These are phyloP conservation scores for Cephus pulcher DNA, from an alignment of 2,888 invertebrate species.

Conservation along the genomic window DNA sequence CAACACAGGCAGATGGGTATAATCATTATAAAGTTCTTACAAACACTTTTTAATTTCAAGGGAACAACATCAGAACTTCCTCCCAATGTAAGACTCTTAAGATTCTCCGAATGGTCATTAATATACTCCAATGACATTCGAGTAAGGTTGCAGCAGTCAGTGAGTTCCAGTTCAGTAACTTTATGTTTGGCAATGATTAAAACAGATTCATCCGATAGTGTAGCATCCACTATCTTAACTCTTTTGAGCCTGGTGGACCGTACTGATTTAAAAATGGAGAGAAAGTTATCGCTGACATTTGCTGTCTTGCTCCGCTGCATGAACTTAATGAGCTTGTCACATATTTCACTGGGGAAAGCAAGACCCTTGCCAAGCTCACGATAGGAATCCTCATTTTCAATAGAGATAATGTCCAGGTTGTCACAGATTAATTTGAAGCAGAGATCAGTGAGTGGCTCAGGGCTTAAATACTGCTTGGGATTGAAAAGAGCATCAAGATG, in stretches of 20 bases:
- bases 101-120: constrained; percentile 76
- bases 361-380: constrained; percentile 71
- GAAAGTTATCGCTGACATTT: constrained; percentile 75
- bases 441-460: constrained; percentile 74
- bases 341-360: constrained; percentile 77
- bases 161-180: constrained; percentile 79
- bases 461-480: constrained; percentile 58
- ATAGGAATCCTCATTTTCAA: constrained; percentile 47
- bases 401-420: constrained; percentile 73
- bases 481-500: constrained; percentile 53
- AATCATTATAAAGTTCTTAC: constrained; percentile 22
- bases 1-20: background rate
- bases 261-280: constrained; percentile 79
- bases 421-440: constrained; percentile 74
- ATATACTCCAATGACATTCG: constrained; percentile 75
- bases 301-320: constrained; percentile 69
- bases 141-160: constrained; percentile 78
- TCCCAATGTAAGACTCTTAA: constrained; percentile 79
- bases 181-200: constrained; percentile 79
- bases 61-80: constrained; percentile 75
- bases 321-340: constrained; percentile 75
- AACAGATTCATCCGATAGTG: constrained; percentile 79
- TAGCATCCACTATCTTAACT: constrained; percentile 78
- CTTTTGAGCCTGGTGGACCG: constrained; percentile 75
- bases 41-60: constrained; percentile 12